Base-by-base conservation (phyloP, 1,140 invertebrate species). In the Diorhabda elongata region DNA sequence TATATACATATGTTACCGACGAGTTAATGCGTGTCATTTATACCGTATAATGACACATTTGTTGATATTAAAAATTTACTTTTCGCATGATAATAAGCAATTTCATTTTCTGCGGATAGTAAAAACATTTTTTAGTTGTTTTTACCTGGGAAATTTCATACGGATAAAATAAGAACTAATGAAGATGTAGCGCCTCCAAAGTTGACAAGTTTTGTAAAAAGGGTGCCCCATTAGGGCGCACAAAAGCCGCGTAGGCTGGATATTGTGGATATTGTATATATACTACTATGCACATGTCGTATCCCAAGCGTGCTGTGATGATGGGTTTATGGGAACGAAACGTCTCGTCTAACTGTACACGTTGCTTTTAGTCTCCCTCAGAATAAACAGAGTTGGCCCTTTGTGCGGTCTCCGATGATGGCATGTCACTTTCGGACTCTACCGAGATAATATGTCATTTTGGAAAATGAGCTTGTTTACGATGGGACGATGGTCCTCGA, bases 241-340 rank as follows among this genome's bases (percentile, higher is more conserved):
- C 26, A 26, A 26, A 26, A 26, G 26, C 26, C 26, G 26, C 26
- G 26, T 26, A 26, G 26, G 26, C 26, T 26, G 26, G 26, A 26
- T 26, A 26, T 26, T 26, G 26, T 26, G 26, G 26, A 26, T 26
- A 26, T 26, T 26, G 26, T 26, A 26, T 26, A 26, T 26, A 26
- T 26, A 26, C 26, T 26, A 26, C 26, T 26, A 26, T 64, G 56
- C 63, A 64, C 63, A 64, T 64, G 63, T 64, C 63, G 56, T 64
- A 44, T 64, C 63, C 63, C 63, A 52, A 56, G 63, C 63, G 63
- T 64, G 63, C 63, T 52, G 52, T 64, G 63, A 64, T 42, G 52
- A 47, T 43, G 52, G 63, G 63, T 3, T 5, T n/a, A 26, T 44
- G 63, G 47, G 63, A 44, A 9, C 41, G 11, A 26, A 26, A 26